Conservation (phyloP, 2,888 invertebrate genomes). For the Exocentrus adspersus region DNA sequence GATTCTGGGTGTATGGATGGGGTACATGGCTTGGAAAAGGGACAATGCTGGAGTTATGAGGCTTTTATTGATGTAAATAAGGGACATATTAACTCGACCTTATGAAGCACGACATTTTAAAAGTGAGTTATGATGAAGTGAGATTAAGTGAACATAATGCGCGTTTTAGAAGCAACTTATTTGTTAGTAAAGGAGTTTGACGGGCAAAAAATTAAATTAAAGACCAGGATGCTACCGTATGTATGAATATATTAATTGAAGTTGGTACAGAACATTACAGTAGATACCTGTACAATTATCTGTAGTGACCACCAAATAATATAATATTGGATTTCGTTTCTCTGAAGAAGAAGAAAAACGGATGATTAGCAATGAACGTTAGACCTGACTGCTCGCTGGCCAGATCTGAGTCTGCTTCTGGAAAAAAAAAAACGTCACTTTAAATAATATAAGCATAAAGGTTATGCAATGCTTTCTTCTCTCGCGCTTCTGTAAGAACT, state of each 20-base stretch:
- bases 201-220: too few species aligned
- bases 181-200: too few species aligned
- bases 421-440: slow-evolving; percentile 13
- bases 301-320: slow-evolving; percentile 22
- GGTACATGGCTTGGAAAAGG: slow-evolving; percentile 34
- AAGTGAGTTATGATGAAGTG: not conserved
- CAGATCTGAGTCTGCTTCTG: not conserved
- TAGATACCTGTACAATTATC: not conserved
- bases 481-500: too few species aligned
- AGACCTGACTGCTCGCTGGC: not conserved
- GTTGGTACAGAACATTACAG: not conserved
- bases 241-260: too few species aligned
- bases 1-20: slow-evolving; percentile 33
- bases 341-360: slow-evolving; percentile 44
- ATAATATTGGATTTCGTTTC: slow-evolving; percentile 33
- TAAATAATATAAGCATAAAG: too few species aligned
- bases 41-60: slow-evolving; percentile 35
- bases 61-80: slow-evolving; percentile 32
- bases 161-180: not conserved
- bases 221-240: too few species aligned
- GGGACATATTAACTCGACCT: slow-evolving; percentile 39
- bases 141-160: not conserved
- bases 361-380: slow-evolving; percentile 44
- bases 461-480: too few species aligned
- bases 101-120: slow-evolving; percentile 32